phyloP scores from a whole-genome alignment of 2,888 invertebrate species.

The Tridacna gigas region DNA sequence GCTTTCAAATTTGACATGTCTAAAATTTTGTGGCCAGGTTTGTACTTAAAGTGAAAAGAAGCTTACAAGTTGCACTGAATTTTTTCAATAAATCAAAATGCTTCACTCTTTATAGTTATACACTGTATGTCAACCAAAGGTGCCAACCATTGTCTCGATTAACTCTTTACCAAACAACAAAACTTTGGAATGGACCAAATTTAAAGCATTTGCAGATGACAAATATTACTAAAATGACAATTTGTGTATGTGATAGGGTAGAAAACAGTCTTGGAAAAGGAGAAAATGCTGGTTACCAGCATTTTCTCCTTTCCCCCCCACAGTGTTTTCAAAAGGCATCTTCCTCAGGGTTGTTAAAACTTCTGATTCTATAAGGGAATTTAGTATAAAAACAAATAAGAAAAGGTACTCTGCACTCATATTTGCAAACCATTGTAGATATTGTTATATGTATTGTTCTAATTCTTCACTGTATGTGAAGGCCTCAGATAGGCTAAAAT shows the following conservation, averaged over 20 bases:
- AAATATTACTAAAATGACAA: not conserved
- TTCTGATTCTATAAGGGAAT: not conserved
- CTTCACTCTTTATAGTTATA: no score
- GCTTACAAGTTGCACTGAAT: no score
- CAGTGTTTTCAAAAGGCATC: not conserved
- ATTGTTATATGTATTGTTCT: not conserved
- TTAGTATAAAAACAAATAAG: not conserved
- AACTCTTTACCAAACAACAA: not conserved
- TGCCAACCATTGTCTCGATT: no score
- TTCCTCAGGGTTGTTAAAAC: not conserved
- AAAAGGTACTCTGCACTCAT: not conserved
- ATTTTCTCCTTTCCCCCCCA: not conserved
- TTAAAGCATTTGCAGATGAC: not conserved
- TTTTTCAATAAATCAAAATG: no score
- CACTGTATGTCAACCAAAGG: no score
- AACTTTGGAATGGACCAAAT: not conserved
- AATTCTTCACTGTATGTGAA: not conserved
- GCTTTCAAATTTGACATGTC: not conserved
- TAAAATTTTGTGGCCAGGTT: not conserved
- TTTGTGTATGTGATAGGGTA: no score
- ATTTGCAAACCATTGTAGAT: not conserved
- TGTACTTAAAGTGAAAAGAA: no score
- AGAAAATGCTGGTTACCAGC: not conserved
- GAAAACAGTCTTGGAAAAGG: no score
- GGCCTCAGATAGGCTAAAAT: not conserved